A percentile compares a stretch with the other conserved stretches of the same genome.
phyloP scores from a whole-genome alignment of 2,888 invertebrate species.

The Lithophane semibrunnea region DNA sequence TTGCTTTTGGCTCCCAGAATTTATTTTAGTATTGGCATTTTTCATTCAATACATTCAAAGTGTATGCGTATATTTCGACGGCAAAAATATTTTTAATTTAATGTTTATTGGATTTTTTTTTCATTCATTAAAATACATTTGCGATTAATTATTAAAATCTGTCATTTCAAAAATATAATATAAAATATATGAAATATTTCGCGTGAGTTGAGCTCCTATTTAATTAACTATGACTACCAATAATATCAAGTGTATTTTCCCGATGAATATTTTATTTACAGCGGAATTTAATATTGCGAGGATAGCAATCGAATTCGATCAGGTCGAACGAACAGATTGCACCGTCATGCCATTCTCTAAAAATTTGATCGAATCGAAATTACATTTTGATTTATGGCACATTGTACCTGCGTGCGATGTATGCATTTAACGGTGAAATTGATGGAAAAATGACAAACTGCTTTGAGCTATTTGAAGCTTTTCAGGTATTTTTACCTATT shows the following conservation, averaged over 20 bases:
- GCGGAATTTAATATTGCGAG: slow-evolving; percentile 70
- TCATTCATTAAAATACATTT: not conserved
- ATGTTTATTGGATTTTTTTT: not conserved
- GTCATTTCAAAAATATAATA: not conserved
- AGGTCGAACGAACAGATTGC: slow-evolving; percentile 70
- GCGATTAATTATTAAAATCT: not conserved
- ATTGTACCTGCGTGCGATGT: slow-evolving; percentile 53
- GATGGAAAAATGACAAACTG: slow-evolving; percentile 32
- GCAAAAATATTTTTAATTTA: not conserved
- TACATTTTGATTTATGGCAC: slow-evolving; percentile 63
- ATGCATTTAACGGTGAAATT: slow-evolving; percentile 51
- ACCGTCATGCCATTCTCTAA: slow-evolving; percentile 63
- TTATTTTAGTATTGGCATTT: not conserved
- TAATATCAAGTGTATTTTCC: slow-evolving; percentile 13
- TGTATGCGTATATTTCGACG: not conserved
- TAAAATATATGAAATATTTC: not conserved
- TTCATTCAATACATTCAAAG: not conserved
- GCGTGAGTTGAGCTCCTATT: not conserved
- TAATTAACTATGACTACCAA: not conserved
- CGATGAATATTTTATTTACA: slow-evolving; percentile 44
- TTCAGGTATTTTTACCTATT: not conserved
- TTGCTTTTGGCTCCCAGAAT: no score
- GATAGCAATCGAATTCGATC: slow-evolving; percentile 64
- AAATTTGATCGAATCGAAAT: slow-evolving; percentile 64
- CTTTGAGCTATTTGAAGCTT: not conserved